A percentile compares a stretch with the other conserved stretches of the same genome.
Evolutionary conservation across 2,888 invertebrate genomes (phyloP).

Genomic region (Tipula helvola): DNA sequence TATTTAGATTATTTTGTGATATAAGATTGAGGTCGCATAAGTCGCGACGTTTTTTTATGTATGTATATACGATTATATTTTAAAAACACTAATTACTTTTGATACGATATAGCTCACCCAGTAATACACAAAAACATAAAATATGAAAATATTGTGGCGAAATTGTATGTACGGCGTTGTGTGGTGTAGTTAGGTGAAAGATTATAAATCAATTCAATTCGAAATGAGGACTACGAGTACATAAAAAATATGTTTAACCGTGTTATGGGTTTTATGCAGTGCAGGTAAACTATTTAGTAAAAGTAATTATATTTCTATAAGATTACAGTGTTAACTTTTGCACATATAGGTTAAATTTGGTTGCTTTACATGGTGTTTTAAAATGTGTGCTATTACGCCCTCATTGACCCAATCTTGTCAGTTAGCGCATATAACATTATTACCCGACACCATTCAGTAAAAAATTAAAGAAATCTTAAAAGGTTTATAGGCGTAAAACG

Average conservation of each 20-base stretch:
- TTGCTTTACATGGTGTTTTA: too few relatives aligned
- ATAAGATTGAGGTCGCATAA: constrained; percentile 7
- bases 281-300: neutral
- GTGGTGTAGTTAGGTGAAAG: neutral
- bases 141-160: neutral
- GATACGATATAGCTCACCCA: neutral
- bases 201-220: neutral
- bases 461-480: too few relatives aligned
- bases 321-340: too few relatives aligned
- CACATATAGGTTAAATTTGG: too few relatives aligned
- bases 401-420: too few relatives aligned
- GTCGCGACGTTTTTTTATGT: neutral
- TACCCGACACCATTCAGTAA: too few relatives aligned
- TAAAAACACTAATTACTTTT: neutral
- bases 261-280: neutral
- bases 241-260: neutral
- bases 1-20: constrained; percentile 7
- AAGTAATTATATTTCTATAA: too few relatives aligned
- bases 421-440: too few relatives aligned
- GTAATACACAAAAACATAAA: neutral
- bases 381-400: too few relatives aligned
- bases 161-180: neutral
- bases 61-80: neutral
- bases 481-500: too few relatives aligned
- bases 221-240: neutral